Evolutionary conservation across 1,140 invertebrate species (phyloP).

Genomic region (Papilio glaucus): DNA sequence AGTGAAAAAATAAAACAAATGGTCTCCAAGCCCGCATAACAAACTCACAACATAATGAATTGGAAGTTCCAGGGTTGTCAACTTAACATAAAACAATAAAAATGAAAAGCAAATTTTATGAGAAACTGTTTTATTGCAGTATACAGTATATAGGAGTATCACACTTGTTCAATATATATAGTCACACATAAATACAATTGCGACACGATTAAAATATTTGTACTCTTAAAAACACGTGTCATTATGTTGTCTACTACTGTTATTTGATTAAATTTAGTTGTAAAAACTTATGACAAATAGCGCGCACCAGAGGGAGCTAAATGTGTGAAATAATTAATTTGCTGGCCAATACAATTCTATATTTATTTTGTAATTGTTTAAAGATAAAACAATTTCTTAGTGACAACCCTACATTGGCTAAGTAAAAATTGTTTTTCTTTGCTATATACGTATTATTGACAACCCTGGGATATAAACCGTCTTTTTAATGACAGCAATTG

Average conservation of each 20-base stretch:
- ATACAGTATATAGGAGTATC: too few relatives aligned
- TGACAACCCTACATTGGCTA: neutral
- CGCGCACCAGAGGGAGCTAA: too few relatives aligned
- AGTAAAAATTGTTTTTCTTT: neutral
- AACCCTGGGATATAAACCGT: neutral
- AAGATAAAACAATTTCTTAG: neutral
- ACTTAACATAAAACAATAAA: slow-evolving; percentile 35
- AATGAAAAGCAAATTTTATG: neutral
- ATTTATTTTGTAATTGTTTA: neutral
- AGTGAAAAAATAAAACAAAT: slow-evolving; percentile 44
- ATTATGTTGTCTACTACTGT: too few relatives aligned
- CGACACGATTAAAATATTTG: too few relatives aligned
- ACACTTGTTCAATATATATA: too few relatives aligned
- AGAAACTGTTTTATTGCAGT: too few relatives aligned
- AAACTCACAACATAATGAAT: slow-evolving; percentile 44
- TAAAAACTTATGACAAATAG: too few relatives aligned
- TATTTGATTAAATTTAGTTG: too few relatives aligned
- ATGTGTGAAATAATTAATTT: too few relatives aligned
- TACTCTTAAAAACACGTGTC: too few relatives aligned
- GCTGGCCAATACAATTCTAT: neutral
- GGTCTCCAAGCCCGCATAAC: slow-evolving; percentile 46
- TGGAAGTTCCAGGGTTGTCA: slow-evolving; percentile 23
- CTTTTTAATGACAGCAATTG: neutral
- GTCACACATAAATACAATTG: too few relatives aligned
- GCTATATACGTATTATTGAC: neutral